Conservation (phyloP, 2,113 vertebrate species). For the Vulpes vulpes region DNA sequence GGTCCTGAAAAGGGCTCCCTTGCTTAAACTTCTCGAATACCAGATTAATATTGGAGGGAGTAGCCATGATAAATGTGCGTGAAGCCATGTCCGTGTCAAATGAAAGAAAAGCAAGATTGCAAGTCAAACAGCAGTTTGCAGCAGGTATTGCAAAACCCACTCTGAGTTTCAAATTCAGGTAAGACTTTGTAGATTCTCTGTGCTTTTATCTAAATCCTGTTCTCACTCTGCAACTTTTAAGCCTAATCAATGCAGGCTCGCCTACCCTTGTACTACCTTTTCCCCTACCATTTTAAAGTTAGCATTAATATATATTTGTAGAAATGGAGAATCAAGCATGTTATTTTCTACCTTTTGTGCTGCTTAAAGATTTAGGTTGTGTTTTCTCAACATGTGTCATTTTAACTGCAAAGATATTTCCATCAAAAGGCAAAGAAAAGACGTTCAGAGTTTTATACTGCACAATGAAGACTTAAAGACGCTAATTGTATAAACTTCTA, state of each 20-base stretch:
- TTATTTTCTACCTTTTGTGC: neutral
- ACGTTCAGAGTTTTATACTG: neutral
- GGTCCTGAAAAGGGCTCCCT: neutral
- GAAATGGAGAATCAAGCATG: neutral
- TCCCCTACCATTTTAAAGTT: neutral
- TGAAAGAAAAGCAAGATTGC: neutral
- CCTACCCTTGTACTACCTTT: neutral
- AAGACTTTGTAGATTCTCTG: neutral
- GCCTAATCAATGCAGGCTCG: neutral
- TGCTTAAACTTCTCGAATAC: neutral
- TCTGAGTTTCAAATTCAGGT: neutral
- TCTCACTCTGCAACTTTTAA: neutral
- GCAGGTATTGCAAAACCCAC: neutral
- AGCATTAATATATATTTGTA: neutral
- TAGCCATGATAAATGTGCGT: neutral
- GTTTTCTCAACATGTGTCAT: neutral
- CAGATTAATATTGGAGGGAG: too few species aligned
- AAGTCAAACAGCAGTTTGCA: neutral
- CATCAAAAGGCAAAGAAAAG: neutral
- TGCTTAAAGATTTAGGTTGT: neutral
- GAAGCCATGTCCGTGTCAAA: neutral
- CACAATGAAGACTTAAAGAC: neutral
- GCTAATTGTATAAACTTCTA: neutral
- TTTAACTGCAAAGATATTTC: neutral
- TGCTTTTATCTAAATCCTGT: slow-evolving; percentile 38